Evolutionary conservation across 2,113 vertebrate species (phyloP), one percentile per base, ranked within the genome.

Genomic region (Lethenteron camtschaticum): DNA sequence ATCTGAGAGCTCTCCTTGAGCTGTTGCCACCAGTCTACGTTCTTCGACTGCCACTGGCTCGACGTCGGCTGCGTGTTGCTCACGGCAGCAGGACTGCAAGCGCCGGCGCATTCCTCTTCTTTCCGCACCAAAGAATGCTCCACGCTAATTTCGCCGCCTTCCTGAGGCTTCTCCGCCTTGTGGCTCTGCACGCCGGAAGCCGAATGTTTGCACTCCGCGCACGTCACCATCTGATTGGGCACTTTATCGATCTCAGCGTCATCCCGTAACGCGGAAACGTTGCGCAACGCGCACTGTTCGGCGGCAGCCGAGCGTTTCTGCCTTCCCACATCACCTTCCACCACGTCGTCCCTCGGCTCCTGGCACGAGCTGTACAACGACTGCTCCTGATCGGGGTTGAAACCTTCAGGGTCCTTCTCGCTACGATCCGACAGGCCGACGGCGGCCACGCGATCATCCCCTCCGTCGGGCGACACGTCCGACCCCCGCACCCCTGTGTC

Each of bases 1-100:
- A 99, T 87, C 80, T 96, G 94, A 58, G 94, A 99, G 74, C 88
- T 95, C 79, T 92, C 91, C 92, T 92, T 99, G 58, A 99, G 87
- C 79, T 99, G 94, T 79, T 87, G 90, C 94, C 94, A 99, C 92
- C 94, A 99, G 14, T 89, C 87, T 0, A 87, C 83, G 78, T 96
- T 87, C 58, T 82, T 80, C 73, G 76, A 85, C 73, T 75, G 82
- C 74, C 75, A 76, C 14, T 73, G 70, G 16, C 78, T 81, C 72
- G 78, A 56, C 0, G 55, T 4, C 56, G 78, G 75, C 0, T 79
- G 76, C 63, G 10, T 66, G 70, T 55, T 73, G 72, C 63, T 71
- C 73, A 56, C 69, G 70, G 69, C 68, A 41, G 41, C 41, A 41
- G 41, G 41, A 41, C 41, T 60, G 73, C 75, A 73, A 70, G 72